Evolutionary conservation across 2,113 vertebrate genomes (phyloP), one percentile per base, ranked within the genome.

Genomic region (Crotophaga sulcirostris): DNA sequence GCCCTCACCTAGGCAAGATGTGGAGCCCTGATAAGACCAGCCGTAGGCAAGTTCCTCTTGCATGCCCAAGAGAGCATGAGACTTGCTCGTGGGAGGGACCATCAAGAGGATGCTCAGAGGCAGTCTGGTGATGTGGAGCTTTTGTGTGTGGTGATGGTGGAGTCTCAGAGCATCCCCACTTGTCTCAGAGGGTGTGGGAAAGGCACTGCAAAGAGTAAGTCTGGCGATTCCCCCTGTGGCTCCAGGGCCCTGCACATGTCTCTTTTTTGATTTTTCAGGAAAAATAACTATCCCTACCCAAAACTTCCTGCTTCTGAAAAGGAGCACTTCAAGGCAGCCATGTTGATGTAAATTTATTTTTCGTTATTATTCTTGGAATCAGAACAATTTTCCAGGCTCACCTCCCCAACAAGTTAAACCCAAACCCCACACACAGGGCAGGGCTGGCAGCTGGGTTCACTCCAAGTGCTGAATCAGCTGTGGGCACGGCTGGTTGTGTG

Each of bases 391-490:
- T 9, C 68, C 34, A 40, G 34, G 44, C 18, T 80, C 3, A 21
- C 16, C 25, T 74, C 16, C 7, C 20, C 31, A 5, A 26, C 1
- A 13, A 79, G 66, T 40, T 58, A 12, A 94, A 67, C 17, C 26
- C 60, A 47, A 81, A 28, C 21, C 12, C 29, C 44, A 21, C 3
- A 2, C 42, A 11, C 16, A 56, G 63, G 59, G 62, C 9, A 90
- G 85, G 82, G 74, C 34, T 59, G 69, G 80, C 38, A 82, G 31
- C 75, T 92, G 90, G 55, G 36, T 25, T 51, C 42, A 33, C 42
- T 88, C 64, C 86, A 95, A 80, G n/a, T 70, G 79, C 86, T 84
- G 64, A 74, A 51, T 73, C 88, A 81, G 55, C 23, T 26, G 23
- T 63, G 56, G 72, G 76, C 76, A 88, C 0, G 2, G 82, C 51